phyloP scores from a whole-genome alignment of 2,888 invertebrate species.

The Rhagonycha fulva region DNA sequence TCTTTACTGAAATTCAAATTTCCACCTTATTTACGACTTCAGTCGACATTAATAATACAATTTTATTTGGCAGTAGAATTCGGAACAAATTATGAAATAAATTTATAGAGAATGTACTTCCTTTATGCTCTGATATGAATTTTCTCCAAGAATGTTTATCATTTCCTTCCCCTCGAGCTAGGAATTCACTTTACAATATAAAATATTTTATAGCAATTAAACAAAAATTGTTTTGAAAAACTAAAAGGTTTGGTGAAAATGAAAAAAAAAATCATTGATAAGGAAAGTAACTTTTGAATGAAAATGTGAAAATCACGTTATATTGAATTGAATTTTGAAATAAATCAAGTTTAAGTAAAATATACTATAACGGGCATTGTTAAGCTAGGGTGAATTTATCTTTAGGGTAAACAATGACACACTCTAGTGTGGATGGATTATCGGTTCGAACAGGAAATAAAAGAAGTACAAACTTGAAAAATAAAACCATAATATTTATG shows the following conservation, averaged over 20 bases:
- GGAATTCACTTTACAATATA: not conserved
- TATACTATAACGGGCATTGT: not conserved
- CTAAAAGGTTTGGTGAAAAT: not conserved
- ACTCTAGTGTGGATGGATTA: not conserved
- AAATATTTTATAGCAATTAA: not conserved
- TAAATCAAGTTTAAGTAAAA: conserved; percentile 2
- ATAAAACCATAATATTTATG: not conserved
- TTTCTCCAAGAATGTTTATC: not conserved
- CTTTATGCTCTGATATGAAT: not conserved
- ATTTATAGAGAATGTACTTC: not conserved
- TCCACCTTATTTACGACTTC: not conserved
- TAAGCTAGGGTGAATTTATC: not conserved
- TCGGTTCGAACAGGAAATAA: not conserved
- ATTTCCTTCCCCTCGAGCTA: not conserved
- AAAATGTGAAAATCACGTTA: not conserved
- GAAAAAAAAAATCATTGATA: not conserved
- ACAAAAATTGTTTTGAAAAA: not conserved
- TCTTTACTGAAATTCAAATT: not conserved
- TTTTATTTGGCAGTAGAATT: conserved; percentile 4
- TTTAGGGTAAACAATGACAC: conserved; percentile 1
- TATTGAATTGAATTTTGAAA: not conserved
- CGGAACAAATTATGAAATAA: not conserved
- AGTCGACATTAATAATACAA: not conserved
- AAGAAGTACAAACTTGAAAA: not conserved
- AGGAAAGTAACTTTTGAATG: not conserved